Evolutionary conservation across 1,140 invertebrate genomes (phyloP), one percentile per base, ranked within the genome.

Genomic region (Panagrolaimus sp.): DNA sequence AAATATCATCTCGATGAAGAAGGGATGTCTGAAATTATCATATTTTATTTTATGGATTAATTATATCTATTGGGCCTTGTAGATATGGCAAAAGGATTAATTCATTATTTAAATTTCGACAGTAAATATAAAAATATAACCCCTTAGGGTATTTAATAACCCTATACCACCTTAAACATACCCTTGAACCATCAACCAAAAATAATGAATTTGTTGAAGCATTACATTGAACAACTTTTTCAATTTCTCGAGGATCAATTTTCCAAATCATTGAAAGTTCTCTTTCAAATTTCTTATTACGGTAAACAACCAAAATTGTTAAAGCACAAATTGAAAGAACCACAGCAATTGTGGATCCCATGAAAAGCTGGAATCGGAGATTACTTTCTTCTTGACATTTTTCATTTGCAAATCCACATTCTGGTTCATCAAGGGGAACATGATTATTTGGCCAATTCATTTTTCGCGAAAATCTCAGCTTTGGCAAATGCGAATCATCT

Each of bases 221-320:
- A 70, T 78, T 85, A 77, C 17, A 83, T 63, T 48, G 85, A 72
- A 70, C 80, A 63, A 66, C 84, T 72, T 48, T 84, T 63, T 80
- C 68, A 58, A 92, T 89, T 71, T 97, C 92, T n/a, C 87, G 87
- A 15, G 88, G 87, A 78, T 95, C 90, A 69, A 98, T 93, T 84
- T 94, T 96, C 95, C 95, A 98, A 62, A 97, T 85, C 28, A 97
- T 85, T 76, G 94, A 93, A 69, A 98, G 92, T 84, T 98, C 94
- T 83, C 96, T 91, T 84, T 98, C 95, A 77, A 96, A 96, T 84
- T 94, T 94, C 93, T 94, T 96, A 83, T 95, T 94, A 63, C 94
- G 63, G 62, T 76, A 76, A 12, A 47, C 17, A 46, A 73, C 43
- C 21, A 76, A 28, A 32, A 52, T 17, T 12, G 70, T 14, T 32